Conservation (phyloP, 2,113 vertebrate species). For the Jaculus jaculus region DNA sequence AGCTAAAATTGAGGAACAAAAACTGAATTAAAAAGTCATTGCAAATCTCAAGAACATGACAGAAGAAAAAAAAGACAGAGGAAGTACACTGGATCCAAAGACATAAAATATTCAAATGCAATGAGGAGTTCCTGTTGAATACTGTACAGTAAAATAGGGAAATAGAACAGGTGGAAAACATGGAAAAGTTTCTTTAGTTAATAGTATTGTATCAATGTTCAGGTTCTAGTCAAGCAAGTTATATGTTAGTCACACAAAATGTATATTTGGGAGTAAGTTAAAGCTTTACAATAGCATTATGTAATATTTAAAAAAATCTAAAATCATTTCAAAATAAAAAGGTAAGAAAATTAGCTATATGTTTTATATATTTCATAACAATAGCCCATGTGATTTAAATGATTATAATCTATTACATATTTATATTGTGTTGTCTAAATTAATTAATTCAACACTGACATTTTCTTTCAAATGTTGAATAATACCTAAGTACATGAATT, state of each 20-base stretch:
- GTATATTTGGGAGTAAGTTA: background rate
- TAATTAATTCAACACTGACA: background rate
- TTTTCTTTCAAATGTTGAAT: conserved; percentile 20
- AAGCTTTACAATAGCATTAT: background rate
- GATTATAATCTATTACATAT: background rate
- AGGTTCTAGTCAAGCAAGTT: background rate
- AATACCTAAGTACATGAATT: background rate
- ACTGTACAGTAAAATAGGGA: background rate
- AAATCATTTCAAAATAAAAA: conserved; percentile 16
- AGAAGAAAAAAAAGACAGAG: background rate
- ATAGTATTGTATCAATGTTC: background rate
- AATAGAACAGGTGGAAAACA: background rate
- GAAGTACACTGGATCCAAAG: background rate
- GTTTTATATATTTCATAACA: background rate
- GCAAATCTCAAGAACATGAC: background rate
- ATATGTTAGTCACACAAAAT: background rate
- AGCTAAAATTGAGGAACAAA: background rate
- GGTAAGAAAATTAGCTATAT: background rate
- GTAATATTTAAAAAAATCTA: background rate
- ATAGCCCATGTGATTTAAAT: conserved; percentile 4
- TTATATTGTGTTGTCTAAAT: conserved; percentile 11
- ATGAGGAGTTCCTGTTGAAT: background rate
- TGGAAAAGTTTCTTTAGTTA: background rate
- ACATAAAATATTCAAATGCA: background rate
- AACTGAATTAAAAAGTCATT: background rate